Base-by-base conservation (phyloP, 1,140 invertebrate genomes). In the Drosophila obscura region DNA sequence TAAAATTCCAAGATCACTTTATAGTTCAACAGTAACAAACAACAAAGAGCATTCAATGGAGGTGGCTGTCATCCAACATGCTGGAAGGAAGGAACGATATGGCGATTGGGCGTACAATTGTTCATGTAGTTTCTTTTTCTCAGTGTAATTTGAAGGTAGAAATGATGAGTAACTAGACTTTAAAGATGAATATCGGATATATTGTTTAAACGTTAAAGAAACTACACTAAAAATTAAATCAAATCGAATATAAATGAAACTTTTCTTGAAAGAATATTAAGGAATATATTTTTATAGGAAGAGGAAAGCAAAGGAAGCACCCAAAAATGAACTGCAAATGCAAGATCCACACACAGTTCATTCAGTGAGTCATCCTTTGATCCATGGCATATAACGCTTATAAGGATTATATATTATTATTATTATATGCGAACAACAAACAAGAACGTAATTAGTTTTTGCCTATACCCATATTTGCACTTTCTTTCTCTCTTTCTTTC, bases 371-470 rank as follows among this genome's bases (percentile, higher is more conserved):
- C 4, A 5, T 13, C 11, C 35, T 3, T 39, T 39, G 35, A 51
- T 45, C 15, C 53, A 57, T 64, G 39, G 53, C 46, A 41, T 49
- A 72, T 57, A 45, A 26, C 43, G 50, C 28, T 67, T 52, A 55
- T 46, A 61, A 31, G 58, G 35, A 74, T 48, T 15, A 51, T 57
- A 66, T 13, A 13, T 13, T 35, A 35, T 28, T 35, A 35, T 35
- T 39, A 39, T 39, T 5, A 13, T 67, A 63, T 76, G 68, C 53
- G 58, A 67, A 73, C 73, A 80, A 77, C 69, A 73, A 80, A 80
- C 77, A 79, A 73, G 68, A 79, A 79, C 73, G 55, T 52, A 77
- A 62, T 45, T 73, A 60, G 55, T 65, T 67, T 71, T 78, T 57
- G 48, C 77, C 73, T 73, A 79, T 67, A 80, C 68, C 73, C 73